phyloP scores from a whole-genome alignment of 1,140 invertebrate species.

The Atopsyche davidsoni region DNA sequence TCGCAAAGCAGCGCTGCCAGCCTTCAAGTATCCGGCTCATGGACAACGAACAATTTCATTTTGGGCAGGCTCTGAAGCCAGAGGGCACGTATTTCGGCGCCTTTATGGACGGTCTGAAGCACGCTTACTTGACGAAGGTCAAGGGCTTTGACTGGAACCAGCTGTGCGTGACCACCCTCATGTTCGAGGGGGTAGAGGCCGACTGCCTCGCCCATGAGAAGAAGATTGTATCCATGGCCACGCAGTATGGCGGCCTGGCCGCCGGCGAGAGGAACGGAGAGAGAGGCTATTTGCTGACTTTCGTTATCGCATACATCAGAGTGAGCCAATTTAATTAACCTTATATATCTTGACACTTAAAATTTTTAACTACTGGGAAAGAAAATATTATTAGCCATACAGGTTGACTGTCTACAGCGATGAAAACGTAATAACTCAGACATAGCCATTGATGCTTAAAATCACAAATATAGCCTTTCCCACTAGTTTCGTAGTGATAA shows the following conservation, averaged over 20 bases:
- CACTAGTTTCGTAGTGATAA: no score
- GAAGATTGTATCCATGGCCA: conserved; percentile 77
- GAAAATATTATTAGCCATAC: no score
- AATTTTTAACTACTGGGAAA: not conserved
- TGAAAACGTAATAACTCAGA: no score
- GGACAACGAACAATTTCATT: conserved; percentile 96
- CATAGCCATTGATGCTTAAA: no score
- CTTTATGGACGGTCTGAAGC: conserved; percentile 79
- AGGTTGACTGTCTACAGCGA: no score
- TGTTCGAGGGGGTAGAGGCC: conserved; percentile 78
- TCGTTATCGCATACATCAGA: conserved; percentile 98
- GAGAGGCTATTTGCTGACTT: conserved; percentile 91
- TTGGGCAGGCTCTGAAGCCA: conserved; percentile 85
- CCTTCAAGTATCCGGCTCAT: conserved; percentile 91
- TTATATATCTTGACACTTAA: not conserved
- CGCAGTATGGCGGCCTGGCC: conserved; percentile 66
- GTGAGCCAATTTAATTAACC: conserved; percentile 45
- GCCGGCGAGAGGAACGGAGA: conserved; percentile 91
- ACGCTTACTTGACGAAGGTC: conserved; percentile 83
- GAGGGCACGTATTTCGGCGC: conserved; percentile 62
- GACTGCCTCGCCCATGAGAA: conserved; percentile 76
- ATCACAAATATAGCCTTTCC: no score
- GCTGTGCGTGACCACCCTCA: conserved; percentile 85
- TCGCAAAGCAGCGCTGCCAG: conserved; percentile 71
- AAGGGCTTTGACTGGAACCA: conserved; percentile 80